Base-by-base conservation (phyloP, 2,113 vertebrate species). In the Manacus vitellinus region DNA sequence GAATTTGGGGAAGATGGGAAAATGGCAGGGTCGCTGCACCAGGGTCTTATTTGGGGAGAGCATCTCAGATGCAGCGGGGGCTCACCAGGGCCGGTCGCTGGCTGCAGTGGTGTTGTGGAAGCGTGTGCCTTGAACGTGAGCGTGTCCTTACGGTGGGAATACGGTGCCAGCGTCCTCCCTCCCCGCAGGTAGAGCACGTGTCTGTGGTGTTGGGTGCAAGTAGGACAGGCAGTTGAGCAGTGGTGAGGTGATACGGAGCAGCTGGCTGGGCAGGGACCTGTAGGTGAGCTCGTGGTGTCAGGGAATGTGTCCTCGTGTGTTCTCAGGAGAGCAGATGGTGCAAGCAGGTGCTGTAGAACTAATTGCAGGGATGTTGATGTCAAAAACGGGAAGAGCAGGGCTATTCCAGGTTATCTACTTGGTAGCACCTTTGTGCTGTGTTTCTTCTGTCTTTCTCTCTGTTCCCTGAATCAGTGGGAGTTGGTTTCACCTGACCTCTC, bases 1-100 rank as follows among this genome's bases (percentile, higher is more conserved):
- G 97, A 97, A 97, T 95, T 95, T 67, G 95, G 98, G 97, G 97
- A 97, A 95, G 98, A 95, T 0, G 94, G 88, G 44, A 75, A 94
- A 63, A 85, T 31, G 65, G 93, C 85, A 96, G 93, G 85, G 74
- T 92, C 74, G 30, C 85, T 81, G 94, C 31, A 20, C 63, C 72
- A 95, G 86, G 51, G 54, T 65, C 65, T 81, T 47, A 59, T 51
- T 44, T 18, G 31, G 95, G 96, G 95, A 95, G 54, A 93, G 88
- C 73, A 54, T 88, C 93, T 93, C 2, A 3, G 88, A 63, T 49
- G 82, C 88, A 85, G 85, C 1, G 39, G 89, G 94, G 91, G 52
- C 85, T 91, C 4, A 5, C 19, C 61, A 78, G 59, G 75, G 68
- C 67, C 0, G 9, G 59, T 39, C 17, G 15, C 56, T 77, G 74